Conservation (phyloP, 2,888 invertebrate species). For the Ophion ventricosus region DNA sequence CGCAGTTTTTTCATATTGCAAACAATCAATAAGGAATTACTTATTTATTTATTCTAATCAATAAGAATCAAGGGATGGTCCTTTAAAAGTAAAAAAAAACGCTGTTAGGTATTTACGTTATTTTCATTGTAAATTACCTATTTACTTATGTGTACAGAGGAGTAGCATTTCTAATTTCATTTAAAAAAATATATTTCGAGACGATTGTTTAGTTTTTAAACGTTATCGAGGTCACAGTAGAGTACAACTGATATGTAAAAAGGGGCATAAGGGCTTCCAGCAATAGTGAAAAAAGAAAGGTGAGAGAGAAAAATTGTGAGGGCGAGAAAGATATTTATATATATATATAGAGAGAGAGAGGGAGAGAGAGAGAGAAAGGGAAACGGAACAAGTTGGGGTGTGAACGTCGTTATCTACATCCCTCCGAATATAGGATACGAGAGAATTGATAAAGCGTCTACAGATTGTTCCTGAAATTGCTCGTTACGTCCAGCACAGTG, state of each 20-base stretch:
- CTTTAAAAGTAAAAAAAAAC: not conserved
- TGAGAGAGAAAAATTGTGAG: not conserved
- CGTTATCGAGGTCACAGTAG: not conserved
- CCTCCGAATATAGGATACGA: conserved; percentile 24
- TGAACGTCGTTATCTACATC: conserved; percentile 52
- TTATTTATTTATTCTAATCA: too few species aligned
- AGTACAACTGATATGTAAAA: not conserved
- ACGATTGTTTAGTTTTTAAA: not conserved
- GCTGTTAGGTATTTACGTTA: not conserved
- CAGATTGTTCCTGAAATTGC: conserved; percentile 59
- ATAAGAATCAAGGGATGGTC: not conserved
- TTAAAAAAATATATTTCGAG: not conserved
- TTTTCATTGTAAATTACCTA: not conserved
- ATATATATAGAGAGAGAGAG: not conserved
- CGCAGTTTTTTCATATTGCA: not conserved
- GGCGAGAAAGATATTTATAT: too few species aligned
- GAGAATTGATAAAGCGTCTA: conserved; percentile 38
- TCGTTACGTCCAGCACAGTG: conserved; percentile 48
- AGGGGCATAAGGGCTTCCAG: not conserved
- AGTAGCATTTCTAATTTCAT: too few species aligned
- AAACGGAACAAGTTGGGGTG: conserved; percentile 60
- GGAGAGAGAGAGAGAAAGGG: conserved; percentile 14
- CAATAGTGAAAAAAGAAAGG: not conserved
- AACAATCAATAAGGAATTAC: too few species aligned
- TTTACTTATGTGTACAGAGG: too few species aligned